phyloP scores from a whole-genome alignment of 1,140 invertebrate genomes.

The Chrysopa pallens region DNA sequence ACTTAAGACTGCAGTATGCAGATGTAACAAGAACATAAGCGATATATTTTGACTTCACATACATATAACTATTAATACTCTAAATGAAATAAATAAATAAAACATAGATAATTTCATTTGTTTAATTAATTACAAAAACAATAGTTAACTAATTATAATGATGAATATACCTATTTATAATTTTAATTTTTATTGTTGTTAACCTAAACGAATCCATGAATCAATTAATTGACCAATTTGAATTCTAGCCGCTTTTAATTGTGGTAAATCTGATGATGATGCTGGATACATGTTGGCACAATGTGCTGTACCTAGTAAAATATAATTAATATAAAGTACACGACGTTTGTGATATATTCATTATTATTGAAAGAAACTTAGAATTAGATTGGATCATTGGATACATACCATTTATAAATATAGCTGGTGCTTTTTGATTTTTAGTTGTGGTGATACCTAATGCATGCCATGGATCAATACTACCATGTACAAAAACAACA shows the following conservation, averaged over 20 bases:
- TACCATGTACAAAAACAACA: constrained; percentile 78
- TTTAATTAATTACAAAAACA: too few relatives aligned
- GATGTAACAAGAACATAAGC: too few relatives aligned
- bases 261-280: constrained; percentile 35
- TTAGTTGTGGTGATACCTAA: constrained; percentile 46
- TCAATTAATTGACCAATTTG: constrained; percentile 35
- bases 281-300: constrained; percentile 66
- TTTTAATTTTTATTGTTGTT: too few relatives aligned
- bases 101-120: too few relatives aligned
- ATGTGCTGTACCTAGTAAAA: constrained; percentile 50
- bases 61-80: too few relatives aligned
- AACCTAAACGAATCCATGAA: constrained; percentile 11
- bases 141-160: too few relatives aligned
- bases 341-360: not conserved
- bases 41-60: too few relatives aligned
- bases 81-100: too few relatives aligned
- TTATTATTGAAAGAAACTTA: not conserved
- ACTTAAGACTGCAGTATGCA: too few relatives aligned
- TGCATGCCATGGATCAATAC: constrained; percentile 87
- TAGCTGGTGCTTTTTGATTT: constrained; percentile 38
- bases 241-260: constrained; percentile 40
- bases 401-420: constrained; percentile 50
- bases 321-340: not conserved
- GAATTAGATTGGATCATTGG: too few relatives aligned
- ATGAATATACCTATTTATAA: too few relatives aligned